Conservation (phyloP, 2,888 invertebrate genomes). For the Heliothis peltigera region DNA sequence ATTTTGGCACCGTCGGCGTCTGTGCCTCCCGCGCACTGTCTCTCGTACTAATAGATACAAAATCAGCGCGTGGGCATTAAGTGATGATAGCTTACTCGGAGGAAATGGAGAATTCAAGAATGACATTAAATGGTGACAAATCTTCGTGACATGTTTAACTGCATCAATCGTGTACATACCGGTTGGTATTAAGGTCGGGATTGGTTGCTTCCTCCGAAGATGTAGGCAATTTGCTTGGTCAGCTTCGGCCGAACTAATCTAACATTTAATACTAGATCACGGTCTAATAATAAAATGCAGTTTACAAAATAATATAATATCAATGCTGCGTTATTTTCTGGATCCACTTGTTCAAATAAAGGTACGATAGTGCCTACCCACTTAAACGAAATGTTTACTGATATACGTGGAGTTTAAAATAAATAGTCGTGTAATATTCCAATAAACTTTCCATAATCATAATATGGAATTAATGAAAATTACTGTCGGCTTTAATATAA, state of each 20-base stretch:
- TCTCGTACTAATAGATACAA: conserved; percentile 27
- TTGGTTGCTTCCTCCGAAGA: conserved; percentile 49
- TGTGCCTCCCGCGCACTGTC: conserved; percentile 8
- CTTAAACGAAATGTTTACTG: conserved; percentile 40
- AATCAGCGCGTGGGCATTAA: conserved; percentile 50
- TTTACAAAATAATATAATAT: conserved; percentile 6
- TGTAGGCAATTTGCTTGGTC: conserved; percentile 35
- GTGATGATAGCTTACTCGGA: conserved; percentile 48
- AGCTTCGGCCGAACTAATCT: conserved; percentile 18
- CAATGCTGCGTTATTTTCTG: conserved; percentile 28
- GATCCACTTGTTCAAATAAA: conserved; percentile 55
- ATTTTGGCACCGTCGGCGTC: conserved; percentile 37
- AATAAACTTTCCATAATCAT: conserved; percentile 50
- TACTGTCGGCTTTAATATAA: background rate
- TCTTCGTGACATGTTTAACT: conserved; percentile 46
- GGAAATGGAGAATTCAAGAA: conserved; percentile 52
- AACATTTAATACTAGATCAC: conserved; percentile 14
- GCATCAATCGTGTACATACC: conserved; percentile 37
- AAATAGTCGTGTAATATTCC: conserved; percentile 54
- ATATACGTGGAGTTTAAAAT: conserved; percentile 50
- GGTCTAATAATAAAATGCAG: conserved; percentile 11
- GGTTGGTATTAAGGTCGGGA: conserved; percentile 33
- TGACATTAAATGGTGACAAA: conserved; percentile 42
- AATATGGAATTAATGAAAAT: conserved; percentile 25
- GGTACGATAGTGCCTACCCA: conserved; percentile 36